Conservation (phyloP, 35 echinoderm and acorn worm genomes). For the Hemicentrotus pulcherrimus region DNA sequence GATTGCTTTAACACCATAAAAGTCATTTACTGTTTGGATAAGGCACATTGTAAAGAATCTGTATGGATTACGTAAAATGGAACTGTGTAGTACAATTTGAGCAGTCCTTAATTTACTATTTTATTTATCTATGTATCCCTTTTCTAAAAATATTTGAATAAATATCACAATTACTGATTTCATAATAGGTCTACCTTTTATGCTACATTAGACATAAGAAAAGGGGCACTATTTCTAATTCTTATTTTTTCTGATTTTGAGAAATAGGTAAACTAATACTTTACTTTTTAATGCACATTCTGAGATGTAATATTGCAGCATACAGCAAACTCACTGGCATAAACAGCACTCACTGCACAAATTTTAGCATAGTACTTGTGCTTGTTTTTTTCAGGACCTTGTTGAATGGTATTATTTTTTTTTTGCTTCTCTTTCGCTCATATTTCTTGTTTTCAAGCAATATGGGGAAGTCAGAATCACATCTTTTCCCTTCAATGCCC, state of each 20-base stretch:
- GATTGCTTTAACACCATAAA: no score
- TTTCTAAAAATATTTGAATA: not conserved
- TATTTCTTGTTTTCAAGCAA: not conserved
- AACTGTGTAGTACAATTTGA: not conserved
- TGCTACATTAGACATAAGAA: not conserved
- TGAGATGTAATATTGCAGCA: no score
- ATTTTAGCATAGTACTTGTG: no score
- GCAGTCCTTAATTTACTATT: not conserved
- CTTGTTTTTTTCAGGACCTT: no score
- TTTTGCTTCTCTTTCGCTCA: not conserved
- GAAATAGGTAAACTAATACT: not conserved
- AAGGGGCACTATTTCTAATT: not conserved
- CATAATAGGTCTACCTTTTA: not conserved
- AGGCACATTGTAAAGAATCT: no score
- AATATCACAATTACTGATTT: no score
- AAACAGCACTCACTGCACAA: no score
- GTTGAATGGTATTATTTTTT: no score
- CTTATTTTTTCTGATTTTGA: not conserved
- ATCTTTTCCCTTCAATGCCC: not conserved
- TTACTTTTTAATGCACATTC: no score
- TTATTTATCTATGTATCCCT: not conserved
- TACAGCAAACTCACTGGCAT: no score
- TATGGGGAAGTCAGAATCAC: not conserved
- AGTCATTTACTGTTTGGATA: no score
- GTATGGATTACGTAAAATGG: no score